These are phyloP conservation scores for Dinothrombium tinctorium DNA, from an alignment of 1,140 invertebrate genomes.

Conservation along the genomic window DNA sequence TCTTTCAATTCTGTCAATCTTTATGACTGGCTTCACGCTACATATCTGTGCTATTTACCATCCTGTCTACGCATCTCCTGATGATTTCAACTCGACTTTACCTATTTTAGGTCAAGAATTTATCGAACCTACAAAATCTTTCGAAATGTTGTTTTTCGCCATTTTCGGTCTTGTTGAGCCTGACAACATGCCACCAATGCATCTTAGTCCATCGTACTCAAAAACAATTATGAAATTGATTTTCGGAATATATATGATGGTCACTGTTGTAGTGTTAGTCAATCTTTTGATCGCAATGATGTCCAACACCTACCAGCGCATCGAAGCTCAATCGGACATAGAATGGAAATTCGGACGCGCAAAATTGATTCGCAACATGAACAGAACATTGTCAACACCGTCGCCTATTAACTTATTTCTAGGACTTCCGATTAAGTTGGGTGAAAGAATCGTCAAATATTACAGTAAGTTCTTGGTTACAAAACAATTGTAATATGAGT, in stretches of 20 bases:
- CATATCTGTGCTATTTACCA: conserved; percentile 36
- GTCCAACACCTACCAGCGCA: conserved; percentile 96
- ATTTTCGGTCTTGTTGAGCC: conserved; percentile 77
- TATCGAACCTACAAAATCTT: conserved; percentile 62
- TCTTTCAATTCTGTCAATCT: conserved; percentile 84
- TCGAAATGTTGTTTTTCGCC: conserved; percentile 49
- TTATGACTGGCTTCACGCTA: conserved; percentile 94
- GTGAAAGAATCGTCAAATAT: conserved; percentile 1
- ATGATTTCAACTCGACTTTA: conserved; percentile 14
- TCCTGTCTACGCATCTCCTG: conserved; percentile 17
- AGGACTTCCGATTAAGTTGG: conserved; percentile 19
- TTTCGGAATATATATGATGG: conserved; percentile 90
- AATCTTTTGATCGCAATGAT: conserved; percentile 99
- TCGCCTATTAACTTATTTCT: conserved; percentile 88
- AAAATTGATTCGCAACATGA: conserved; percentile 95
- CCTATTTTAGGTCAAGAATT: conserved; percentile 29
- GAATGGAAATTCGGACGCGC: conserved; percentile 99
- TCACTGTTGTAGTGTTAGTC: conserved; percentile 88
- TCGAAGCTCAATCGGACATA: conserved; percentile 96
- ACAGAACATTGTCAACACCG: conserved; percentile 85
- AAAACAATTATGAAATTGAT: conserved; percentile 32
- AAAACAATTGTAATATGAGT: not conserved
- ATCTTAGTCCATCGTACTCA: conserved; percentile 27
- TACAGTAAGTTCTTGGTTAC: not conserved
- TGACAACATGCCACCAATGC: conserved; percentile 30